A percentile compares a stretch with the other conserved stretches of the same genome.
phyloP scores from a whole-genome alignment of 2,113 vertebrate genomes.

The Lethenteron camtschaticum region DNA sequence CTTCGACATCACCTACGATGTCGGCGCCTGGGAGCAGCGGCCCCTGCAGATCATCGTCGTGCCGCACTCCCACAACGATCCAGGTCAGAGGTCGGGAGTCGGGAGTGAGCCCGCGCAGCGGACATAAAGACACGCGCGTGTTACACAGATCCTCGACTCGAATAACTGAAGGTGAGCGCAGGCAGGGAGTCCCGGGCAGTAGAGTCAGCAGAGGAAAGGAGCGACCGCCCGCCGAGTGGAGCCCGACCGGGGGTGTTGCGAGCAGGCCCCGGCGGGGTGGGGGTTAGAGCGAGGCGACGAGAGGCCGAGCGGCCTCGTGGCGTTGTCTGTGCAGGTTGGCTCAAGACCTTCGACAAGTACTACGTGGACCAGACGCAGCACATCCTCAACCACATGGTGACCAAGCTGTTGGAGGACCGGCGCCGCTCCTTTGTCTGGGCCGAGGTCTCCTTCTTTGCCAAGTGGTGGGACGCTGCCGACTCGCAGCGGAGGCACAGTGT shows the following conservation, averaged over 20 bases:
- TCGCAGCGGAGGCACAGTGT: conserved; percentile 48
- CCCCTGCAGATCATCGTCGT: conserved; percentile 77
- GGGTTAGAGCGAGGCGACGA: too few relatives aligned
- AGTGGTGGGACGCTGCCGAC: conserved; percentile 85
- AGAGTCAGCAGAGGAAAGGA: too few relatives aligned
- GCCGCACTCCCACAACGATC: conserved; percentile 90
- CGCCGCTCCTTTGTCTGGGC: conserved; percentile 91
- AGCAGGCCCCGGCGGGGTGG: too few relatives aligned
- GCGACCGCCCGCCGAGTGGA: too few relatives aligned
- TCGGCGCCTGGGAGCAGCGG: conserved; percentile 55
- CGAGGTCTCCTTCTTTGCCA: conserved; percentile 76
- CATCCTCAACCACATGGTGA: conserved; percentile 86
- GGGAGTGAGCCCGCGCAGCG: too few relatives aligned
- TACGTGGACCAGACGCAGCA: conserved; percentile 85
- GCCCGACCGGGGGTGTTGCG: too few relatives aligned
- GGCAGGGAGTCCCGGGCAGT: too few relatives aligned
- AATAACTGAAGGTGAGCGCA: too few relatives aligned
- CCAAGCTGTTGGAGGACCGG: conserved; percentile 70
- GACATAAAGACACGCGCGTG: too few relatives aligned
- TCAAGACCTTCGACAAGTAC: conserved; percentile 99
- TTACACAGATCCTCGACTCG: too few relatives aligned
- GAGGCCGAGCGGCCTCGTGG: too few relatives aligned
- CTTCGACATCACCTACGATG: conserved; percentile 71
- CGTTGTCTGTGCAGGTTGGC: conserved; percentile 40
- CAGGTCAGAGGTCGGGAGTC: conserved; percentile 31